phyloP scores from a whole-genome alignment of 2,888 invertebrate species.

The Mamestra brassicae region DNA sequence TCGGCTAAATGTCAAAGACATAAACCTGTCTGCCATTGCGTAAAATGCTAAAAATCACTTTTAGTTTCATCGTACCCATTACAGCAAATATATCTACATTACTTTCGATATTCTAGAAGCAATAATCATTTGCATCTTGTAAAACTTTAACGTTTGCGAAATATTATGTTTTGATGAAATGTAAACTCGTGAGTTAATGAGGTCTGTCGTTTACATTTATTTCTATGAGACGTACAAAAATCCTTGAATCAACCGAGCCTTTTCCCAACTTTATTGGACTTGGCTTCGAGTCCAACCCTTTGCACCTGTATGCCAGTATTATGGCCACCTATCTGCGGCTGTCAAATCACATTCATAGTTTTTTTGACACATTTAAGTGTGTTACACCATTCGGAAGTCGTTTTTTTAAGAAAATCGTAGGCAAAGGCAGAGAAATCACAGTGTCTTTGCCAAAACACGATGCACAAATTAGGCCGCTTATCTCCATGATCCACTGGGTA shows the following conservation, averaged over 20 bases:
- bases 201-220: neutral
- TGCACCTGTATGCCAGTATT: neutral
- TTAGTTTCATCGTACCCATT: slow-evolving; percentile 50
- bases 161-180: slow-evolving; percentile 34
- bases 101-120: slow-evolving; percentile 31
- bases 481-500: no score
- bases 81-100: slow-evolving; percentile 43
- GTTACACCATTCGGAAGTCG: no score
- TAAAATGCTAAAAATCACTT: slow-evolving; percentile 37
- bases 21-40: slow-evolving; percentile 36
- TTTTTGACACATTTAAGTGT: no score
- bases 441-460: no score
- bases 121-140: slow-evolving; percentile 39
- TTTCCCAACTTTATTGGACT: no score
- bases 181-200: slow-evolving; percentile 6
- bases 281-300: neutral
- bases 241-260: neutral
- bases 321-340: no score
- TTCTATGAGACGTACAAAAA: neutral
- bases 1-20: slow-evolving; percentile 55
- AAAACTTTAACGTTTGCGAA: slow-evolving; percentile 41
- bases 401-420: no score
- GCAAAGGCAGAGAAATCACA: no score
- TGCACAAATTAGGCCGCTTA: no score
- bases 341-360: no score